Evolutionary conservation across 37 sponge, comb jelly and placozoan species (phyloP).

Genomic region (Aplysina aerophoba): DNA sequence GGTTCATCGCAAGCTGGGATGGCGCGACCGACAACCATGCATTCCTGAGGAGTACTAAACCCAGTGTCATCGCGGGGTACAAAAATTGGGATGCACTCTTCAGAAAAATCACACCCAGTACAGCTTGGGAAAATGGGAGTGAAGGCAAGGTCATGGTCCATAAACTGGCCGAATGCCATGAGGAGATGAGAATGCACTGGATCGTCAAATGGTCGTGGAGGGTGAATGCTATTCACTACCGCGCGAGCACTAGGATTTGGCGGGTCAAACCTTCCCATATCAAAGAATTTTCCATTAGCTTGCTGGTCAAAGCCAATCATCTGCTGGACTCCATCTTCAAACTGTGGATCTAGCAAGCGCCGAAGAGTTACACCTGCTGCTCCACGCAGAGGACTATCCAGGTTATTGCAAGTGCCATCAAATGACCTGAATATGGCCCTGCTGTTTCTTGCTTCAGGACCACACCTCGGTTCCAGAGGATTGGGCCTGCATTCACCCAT

Average conservation of each 20-base stretch:
- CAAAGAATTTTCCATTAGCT: background rate
- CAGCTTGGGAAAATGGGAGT: conserved; percentile 23
- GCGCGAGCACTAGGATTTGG: conserved; percentile 80
- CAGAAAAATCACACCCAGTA: conserved; percentile 30
- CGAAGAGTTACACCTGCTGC: conserved; percentile 63
- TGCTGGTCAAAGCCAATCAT: conserved; percentile 66
- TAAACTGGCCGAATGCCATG: conserved; percentile 97
- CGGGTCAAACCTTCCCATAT: conserved; percentile 52
- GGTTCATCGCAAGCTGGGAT: conserved; percentile 48
- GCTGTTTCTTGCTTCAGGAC: no score
- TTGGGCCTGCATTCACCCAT: background rate
- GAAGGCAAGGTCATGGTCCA: conserved; percentile 87
- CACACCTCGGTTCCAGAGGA: background rate
- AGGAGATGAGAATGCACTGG: conserved; percentile 72
- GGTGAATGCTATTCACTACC: conserved; percentile 50
- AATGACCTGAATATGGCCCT: conserved; percentile 42
- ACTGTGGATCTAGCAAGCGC: conserved; percentile 73
- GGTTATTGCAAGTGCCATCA: conserved; percentile 95
- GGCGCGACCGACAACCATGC: conserved; percentile 64
- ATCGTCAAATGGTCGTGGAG: conserved; percentile 43
- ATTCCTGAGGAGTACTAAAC: conserved; percentile 21
- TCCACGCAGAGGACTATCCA: conserved; percentile 63
- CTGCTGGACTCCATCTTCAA: conserved; percentile 72
- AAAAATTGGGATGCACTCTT: conserved; percentile 54
- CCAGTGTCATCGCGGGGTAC: conserved; percentile 44